Evolutionary conservation across 2,113 vertebrate genomes (phyloP).

Genomic region (Oxygymnocypris stewartii): DNA sequence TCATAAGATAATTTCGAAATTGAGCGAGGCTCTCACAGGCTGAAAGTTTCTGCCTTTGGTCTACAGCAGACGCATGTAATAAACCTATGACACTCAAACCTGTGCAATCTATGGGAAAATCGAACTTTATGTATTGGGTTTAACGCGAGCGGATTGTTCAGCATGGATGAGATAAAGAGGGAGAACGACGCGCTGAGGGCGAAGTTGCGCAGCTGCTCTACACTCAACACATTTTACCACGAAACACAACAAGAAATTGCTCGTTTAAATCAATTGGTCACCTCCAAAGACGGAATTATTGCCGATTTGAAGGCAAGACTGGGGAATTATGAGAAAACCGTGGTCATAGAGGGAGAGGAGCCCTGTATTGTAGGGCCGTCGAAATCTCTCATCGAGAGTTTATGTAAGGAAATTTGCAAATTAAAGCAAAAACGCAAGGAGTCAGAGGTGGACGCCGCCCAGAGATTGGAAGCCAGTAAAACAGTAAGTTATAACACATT

Average conservation of each 20-base stretch:
- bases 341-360: constrained; percentile 63
- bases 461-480: constrained; percentile 68
- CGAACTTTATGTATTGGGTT: not conserved
- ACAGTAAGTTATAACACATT: constrained; percentile 68
- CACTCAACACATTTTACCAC: constrained; percentile 82
- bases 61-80: not conserved
- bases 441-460: constrained; percentile 65
- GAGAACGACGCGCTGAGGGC: constrained; percentile 66
- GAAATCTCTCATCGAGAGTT: constrained; percentile 81
- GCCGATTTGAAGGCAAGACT: constrained; percentile 73
- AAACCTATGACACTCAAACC: not conserved
- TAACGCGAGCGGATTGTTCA: constrained; percentile 8
- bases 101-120: constrained; percentile 4
- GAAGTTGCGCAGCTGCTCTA: constrained; percentile 74
- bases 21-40: constrained; percentile 45
- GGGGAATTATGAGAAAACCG: constrained; percentile 70
- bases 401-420: constrained; percentile 83
- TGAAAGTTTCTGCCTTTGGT: constrained; percentile 21
- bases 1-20: constrained; percentile 56
- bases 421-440: constrained; percentile 74
- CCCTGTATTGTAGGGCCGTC: constrained; percentile 72
- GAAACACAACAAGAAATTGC: constrained; percentile 81
- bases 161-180: constrained; percentile 71
- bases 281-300: constrained; percentile 78
- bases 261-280: constrained; percentile 76